Percentiles rank a stretch among this genome's conserved stretches.
Conservation (phyloP, 2,797 vertebrate genomes). For the Knipowitschia caucasica region DNA sequence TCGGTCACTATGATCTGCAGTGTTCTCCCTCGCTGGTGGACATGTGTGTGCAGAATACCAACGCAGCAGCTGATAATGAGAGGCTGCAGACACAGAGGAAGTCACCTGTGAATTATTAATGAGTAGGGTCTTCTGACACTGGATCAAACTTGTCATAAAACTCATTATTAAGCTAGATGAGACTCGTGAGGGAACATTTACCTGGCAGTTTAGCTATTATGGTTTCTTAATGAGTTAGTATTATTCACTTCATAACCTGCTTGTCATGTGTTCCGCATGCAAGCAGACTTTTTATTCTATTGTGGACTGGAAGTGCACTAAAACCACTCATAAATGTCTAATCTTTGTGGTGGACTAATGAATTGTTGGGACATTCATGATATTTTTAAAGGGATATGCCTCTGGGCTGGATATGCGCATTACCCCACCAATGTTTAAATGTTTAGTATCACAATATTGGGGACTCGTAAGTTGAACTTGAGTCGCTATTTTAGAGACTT, state of each 20-base stretch:
- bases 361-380: too few relatives aligned
- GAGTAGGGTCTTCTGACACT: neutral
- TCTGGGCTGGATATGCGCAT: too few relatives aligned
- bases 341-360: too few relatives aligned
- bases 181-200: slow-evolving; percentile 26
- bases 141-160: neutral
- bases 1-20: slow-evolving; percentile 16
- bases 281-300: slow-evolving; percentile 14
- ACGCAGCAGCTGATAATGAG: slow-evolving; percentile 14
- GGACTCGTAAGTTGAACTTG: too few relatives aligned
- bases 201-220: slow-evolving; percentile 20
- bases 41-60: neutral
- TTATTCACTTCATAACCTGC: slow-evolving; percentile 20
- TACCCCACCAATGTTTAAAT: too few relatives aligned
- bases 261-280: slow-evolving; percentile 22
- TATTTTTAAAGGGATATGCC: too few relatives aligned
- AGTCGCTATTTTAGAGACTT: too few relatives aligned
- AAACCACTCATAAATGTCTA: too few relatives aligned
- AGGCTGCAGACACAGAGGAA: slow-evolving; percentile 12
- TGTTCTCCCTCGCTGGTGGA: neutral
- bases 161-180: slow-evolving; percentile 18
- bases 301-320: too few relatives aligned
- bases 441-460: too few relatives aligned
- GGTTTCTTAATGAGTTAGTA: too few relatives aligned
- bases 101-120: slow-evolving; percentile 34